These are phyloP conservation scores for Macrosiphum euphorbiae DNA, from an alignment of 2,888 invertebrate species.

Conservation along the genomic window DNA sequence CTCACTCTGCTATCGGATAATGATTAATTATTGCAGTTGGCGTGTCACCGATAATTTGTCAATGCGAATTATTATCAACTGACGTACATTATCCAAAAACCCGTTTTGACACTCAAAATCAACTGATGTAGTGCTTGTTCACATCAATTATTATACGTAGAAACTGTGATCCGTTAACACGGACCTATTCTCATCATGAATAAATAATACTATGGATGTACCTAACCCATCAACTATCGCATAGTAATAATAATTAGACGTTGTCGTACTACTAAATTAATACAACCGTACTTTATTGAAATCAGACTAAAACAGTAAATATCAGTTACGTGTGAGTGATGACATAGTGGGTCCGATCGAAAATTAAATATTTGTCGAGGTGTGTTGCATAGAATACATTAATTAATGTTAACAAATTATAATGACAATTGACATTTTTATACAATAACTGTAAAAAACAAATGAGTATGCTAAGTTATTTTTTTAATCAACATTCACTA, in stretches of 20 bases:
- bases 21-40: not conserved
- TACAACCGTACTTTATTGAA: not conserved
- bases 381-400: not conserved
- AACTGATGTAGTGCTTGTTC: not conserved
- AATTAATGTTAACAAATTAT: not conserved
- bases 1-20: not conserved
- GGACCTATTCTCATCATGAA: not conserved
- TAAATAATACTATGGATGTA: not conserved
- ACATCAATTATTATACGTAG: slow-evolving; percentile 6
- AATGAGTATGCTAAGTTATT: not conserved
- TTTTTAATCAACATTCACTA: not conserved
- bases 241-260: not conserved
- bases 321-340: not conserved
- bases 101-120: not conserved
- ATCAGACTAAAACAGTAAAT: not conserved
- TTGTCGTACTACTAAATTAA: not conserved
- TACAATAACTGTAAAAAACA: not conserved
- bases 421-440: not conserved
- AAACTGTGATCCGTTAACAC: not conserved
- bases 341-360: not conserved
- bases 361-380: not conserved
- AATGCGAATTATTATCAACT: not conserved
- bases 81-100: not conserved
- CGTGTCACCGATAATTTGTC: slow-evolving; percentile 10
- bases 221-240: not conserved